phyloP scores from a whole-genome alignment of 2,888 invertebrate species.

The Cistogaster globosa region DNA sequence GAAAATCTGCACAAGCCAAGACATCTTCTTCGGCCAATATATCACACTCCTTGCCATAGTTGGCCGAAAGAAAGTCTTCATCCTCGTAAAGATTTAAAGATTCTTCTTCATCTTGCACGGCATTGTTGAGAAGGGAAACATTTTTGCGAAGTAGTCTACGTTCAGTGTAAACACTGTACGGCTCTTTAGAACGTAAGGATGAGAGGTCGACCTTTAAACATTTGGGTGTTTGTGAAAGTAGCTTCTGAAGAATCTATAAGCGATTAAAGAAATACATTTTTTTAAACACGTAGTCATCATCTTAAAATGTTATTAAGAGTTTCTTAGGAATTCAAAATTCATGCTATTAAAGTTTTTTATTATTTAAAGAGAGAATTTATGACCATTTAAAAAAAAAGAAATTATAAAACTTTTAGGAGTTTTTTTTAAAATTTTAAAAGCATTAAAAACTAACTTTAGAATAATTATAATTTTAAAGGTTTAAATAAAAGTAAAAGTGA shows the following conservation, averaged over 20 bases:
- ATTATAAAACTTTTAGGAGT: too few species aligned
- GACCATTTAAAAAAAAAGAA: too few species aligned
- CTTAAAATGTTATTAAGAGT: too few species aligned
- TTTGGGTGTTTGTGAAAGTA: constrained; percentile 80
- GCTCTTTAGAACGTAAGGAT: constrained; percentile 74
- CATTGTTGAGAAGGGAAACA: constrained; percentile 73
- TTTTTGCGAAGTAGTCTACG: constrained; percentile 74
- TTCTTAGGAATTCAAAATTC: too few species aligned
- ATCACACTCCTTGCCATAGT: constrained; percentile 63
- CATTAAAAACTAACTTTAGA: too few species aligned
- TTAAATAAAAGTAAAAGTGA: too few species aligned
- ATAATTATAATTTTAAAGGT: too few species aligned
- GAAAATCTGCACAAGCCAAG: constrained; percentile 56
- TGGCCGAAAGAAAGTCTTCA: constrained; percentile 76
- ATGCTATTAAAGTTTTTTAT: too few species aligned
- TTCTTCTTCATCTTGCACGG: constrained; percentile 72
- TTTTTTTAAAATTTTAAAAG: too few species aligned
- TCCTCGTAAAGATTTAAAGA: constrained; percentile 73
- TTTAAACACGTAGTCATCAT: too few species aligned
- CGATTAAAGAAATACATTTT: too few species aligned
- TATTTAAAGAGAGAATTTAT: too few species aligned
- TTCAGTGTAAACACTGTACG: constrained; percentile 75
- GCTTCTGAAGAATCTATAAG: constrained; percentile 80
- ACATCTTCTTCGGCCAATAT: constrained; percentile 59
- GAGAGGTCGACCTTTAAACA: constrained; percentile 73